Evolutionary conservation across 2,888 invertebrate genomes (phyloP).

Genomic region (Hydraecia micacea): DNA sequence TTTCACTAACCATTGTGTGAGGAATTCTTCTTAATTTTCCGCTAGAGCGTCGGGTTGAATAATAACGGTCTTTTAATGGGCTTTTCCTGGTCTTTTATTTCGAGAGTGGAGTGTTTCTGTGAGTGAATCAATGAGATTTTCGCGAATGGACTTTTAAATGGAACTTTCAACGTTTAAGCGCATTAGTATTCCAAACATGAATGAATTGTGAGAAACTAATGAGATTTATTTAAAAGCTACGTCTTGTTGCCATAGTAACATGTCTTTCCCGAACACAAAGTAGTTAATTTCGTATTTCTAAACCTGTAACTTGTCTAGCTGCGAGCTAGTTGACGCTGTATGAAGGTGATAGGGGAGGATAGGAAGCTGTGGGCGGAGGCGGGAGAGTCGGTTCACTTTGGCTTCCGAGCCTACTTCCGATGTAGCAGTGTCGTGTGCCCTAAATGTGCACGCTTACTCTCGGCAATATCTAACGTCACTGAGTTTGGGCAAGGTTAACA

Average conservation of each 20-base stretch:
- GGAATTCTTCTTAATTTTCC: constrained; percentile 86
- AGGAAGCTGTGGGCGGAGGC: constrained; percentile 55
- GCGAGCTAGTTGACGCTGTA: constrained; percentile 46
- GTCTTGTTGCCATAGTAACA: constrained; percentile 11
- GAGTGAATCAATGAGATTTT: constrained; percentile 69
- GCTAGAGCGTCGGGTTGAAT: constrained; percentile 79
- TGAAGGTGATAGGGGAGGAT: constrained; percentile 60
- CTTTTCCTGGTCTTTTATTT: constrained; percentile 80
- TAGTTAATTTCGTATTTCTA: constrained; percentile 58
- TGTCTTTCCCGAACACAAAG: constrained; percentile 23
- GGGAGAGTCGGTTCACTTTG: constrained; percentile 64
- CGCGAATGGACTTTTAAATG: constrained; percentile 59
- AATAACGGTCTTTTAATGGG: constrained; percentile 81
- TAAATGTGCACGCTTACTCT: constrained; percentile 58
- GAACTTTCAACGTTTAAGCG: constrained; percentile 26
- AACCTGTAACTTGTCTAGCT: constrained; percentile 46
- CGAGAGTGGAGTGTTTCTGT: constrained; percentile 70
- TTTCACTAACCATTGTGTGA: constrained; percentile 80
- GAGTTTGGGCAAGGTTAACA: constrained; percentile 42
- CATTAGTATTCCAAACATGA: constrained; percentile 27
- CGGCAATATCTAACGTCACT: constrained; percentile 41
- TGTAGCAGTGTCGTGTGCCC: constrained; percentile 60
- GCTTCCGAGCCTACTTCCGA: constrained; percentile 76
- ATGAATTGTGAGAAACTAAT: constrained; percentile 36
- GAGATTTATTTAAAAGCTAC: constrained; percentile 35